These are phyloP conservation scores for Ambastaia sidthimunki DNA, from an alignment of 2,797 vertebrate species.

Conservation along the genomic window DNA sequence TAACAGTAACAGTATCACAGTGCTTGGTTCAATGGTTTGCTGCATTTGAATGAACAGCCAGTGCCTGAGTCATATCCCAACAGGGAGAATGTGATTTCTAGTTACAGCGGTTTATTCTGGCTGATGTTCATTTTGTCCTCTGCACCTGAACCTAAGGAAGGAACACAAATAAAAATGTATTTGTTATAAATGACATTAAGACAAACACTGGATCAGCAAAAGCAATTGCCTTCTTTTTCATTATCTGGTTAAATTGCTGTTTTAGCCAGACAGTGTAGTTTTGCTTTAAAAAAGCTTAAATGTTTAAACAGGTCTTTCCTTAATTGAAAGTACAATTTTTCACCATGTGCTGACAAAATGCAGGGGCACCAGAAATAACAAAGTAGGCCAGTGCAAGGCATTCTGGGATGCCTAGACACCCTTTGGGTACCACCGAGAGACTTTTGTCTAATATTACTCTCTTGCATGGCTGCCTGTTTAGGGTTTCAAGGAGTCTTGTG, in stretches of 20 bases:
- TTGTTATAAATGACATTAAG: background rate
- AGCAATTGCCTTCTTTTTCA: slow-evolving; percentile 11
- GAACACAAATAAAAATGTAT: slow-evolving; percentile 14
- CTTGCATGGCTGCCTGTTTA: slow-evolving; percentile 47
- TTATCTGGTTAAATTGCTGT: background rate
- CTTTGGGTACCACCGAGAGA: slow-evolving; percentile 75
- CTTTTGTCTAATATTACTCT: slow-evolving; percentile 56
- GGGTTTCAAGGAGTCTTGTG: slow-evolving; percentile 47
- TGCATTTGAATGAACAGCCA: background rate
- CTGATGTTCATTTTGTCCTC: slow-evolving; percentile 13
- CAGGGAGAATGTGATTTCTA: slow-evolving; percentile 25
- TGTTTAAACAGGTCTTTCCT: slow-evolving; percentile 41
- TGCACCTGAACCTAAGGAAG: slow-evolving; percentile 1
- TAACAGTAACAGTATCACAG: background rate
- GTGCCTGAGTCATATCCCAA: slow-evolving; percentile 24
- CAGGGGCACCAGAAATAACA: slow-evolving; percentile 76
- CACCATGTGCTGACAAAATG: slow-evolving; percentile 66
- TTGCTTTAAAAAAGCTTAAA: background rate
- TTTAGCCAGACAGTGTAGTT: background rate
- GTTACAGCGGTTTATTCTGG: background rate
- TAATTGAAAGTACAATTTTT: slow-evolving; percentile 42
- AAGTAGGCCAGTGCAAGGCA: slow-evolving; percentile 82
- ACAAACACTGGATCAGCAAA: background rate
- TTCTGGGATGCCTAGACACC: slow-evolving; percentile 79
- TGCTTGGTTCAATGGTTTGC: slow-evolving; percentile 17